Evolutionary conservation across 1,140 invertebrate genomes (phyloP).

Genomic region (Pogonognathellus flavescens): DNA sequence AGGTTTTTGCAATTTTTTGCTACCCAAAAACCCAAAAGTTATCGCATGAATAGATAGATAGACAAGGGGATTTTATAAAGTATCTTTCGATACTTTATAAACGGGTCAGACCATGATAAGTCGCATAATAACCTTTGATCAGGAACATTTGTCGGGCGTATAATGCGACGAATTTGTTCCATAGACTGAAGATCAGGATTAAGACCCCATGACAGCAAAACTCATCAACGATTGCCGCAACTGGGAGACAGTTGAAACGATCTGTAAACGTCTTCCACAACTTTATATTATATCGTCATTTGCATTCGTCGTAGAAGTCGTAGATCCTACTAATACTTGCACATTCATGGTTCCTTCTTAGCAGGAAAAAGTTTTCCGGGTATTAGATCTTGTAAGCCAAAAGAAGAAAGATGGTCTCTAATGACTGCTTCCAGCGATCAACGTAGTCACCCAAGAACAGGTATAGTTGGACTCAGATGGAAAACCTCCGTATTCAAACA

Average conservation of each 20-base stretch:
- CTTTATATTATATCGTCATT: slow-evolving; percentile 79
- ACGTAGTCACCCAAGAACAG: slow-evolving; percentile 90
- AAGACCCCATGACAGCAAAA: slow-evolving; percentile 81
- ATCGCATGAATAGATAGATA: too few species aligned
- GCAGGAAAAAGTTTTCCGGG: slow-evolving; percentile 85
- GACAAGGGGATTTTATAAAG: too few species aligned
- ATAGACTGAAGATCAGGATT: slow-evolving; percentile 77
- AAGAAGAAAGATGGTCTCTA: slow-evolving; percentile 88
- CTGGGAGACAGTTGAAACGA: slow-evolving; percentile 81
- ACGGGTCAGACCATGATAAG: slow-evolving; percentile 97
- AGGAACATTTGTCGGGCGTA: slow-evolving; percentile 80
- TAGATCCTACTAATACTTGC: slow-evolving; percentile 85
- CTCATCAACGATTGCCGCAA: slow-evolving; percentile 82
- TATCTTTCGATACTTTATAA: too few species aligned
- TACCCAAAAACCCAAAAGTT: too few species aligned
- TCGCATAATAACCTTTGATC: slow-evolving; percentile 88
- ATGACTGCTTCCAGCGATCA: slow-evolving; percentile 76
- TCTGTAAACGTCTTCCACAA: slow-evolving; percentile 83
- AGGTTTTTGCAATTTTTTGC: too few species aligned
- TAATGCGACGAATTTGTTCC: slow-evolving; percentile 78
- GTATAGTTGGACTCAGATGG: slow-evolving; percentile 99
- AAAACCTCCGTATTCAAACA: slow-evolving; percentile 99
- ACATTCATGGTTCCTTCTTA: slow-evolving; percentile 77
- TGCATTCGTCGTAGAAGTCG: slow-evolving; percentile 97
- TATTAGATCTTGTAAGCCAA: slow-evolving; percentile 99